Base-by-base conservation (phyloP, 2,888 invertebrate species). In the Oxytorus armatus region DNA sequence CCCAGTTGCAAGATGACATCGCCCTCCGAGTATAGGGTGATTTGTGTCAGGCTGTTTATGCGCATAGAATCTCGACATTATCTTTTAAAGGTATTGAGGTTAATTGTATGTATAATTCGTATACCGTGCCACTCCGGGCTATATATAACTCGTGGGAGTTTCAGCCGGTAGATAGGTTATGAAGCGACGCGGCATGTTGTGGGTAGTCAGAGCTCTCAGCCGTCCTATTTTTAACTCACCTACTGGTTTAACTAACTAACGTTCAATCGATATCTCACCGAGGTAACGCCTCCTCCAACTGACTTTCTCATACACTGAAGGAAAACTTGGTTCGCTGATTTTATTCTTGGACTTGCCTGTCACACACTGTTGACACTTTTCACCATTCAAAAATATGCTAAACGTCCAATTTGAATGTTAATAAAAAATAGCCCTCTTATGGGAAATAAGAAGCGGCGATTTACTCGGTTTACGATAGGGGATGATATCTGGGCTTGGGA, bases 181-280 rank as follows among this genome's bases (percentile, higher is more conserved):
- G 77, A 51, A 65, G 59, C 51, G n/a, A 68, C 29, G 65, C 69
- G 76, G 79, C 53, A 66, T 14, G 72, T 74, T 42, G 72, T 29
- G 74, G 49, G 57, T 49, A 69, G 59, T 57, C 51, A 47, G n/a
- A n/a, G 78, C 79, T 76, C 72, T 72, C 65, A 76, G 69, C 47
- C 85, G 87, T 85, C 85, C 89, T 88, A 89, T 89, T 90, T 90
- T 88, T 86, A 87, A 89, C 86, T 85, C 86, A 87, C 85, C 86
- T 1, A 85, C 85, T 81, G 86, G 86, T 89, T n/a, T 88, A 89
- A 87, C 88, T 85, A 87, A 85, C 86, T 86, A 87, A 89, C 85
- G 55, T 80, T 84, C 82, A 87, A 90, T 90, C 90, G 89, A 90
- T 90, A 89, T 81, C n/a, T n/a, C 84, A 75, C 79, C 84, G 82